Evolutionary conservation across 1,140 invertebrate species (phyloP), one percentile per base, ranked within the genome.

Genomic region (Drosophila chauvacae): DNA sequence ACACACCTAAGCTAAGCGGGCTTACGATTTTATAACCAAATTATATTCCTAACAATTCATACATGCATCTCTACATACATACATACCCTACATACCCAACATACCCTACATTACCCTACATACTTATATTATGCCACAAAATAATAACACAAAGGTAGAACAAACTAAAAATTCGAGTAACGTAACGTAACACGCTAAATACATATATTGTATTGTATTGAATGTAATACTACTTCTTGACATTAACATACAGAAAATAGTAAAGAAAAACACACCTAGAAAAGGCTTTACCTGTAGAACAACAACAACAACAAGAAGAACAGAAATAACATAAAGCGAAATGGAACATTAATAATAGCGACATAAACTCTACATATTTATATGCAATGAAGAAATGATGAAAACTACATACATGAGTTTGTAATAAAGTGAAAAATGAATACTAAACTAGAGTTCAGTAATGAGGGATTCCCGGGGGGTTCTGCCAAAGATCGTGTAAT

Each of bases 1-100:
- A 55, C 51, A 55, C 41, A 59, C 61, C 66, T 75, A 72, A 64
- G 80, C 66, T 87, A 85, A 83, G 80, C 84, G 84, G 83, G 83
- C 83, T 87, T 87, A 87, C 83, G 84, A 87, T 87, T 87, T 87
- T 87, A 88, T 88, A 88, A 87, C 72, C 84, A 84, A 84, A 88
- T 62, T 63, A 81, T 70, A 63, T 77, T 75, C 56, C 75, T 77
- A 83, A 70, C 62, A 78, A 73, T 76, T 76, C 59, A 74, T 66
- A 65, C 68, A 72, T 65, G 53, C 59, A 74, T 76, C 44, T 48
- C 35, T 44, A 55, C 53, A 76, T 57, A 30, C 70, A 64, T 35
- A 57, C 72, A 61, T 44, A 72, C 59, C 71, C 6, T 33, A 73
- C 39, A 63, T 33, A 33, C 33, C 33, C 10, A 11, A 11, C 33